phyloP scores from a whole-genome alignment of 2,113 vertebrate species.

The Sphaerodactylus townsendi region DNA sequence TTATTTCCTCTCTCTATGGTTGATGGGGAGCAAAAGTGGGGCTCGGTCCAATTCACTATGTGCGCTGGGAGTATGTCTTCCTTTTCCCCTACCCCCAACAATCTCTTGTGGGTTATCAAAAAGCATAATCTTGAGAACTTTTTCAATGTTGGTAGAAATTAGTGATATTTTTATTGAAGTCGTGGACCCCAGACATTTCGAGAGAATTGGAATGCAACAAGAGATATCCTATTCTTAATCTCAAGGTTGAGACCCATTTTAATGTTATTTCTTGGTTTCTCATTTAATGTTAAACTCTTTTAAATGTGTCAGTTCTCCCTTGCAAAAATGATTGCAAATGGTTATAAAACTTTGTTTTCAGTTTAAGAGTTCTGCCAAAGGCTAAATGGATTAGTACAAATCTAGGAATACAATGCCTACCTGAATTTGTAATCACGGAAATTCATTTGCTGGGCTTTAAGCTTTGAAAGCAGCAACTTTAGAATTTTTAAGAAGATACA shows the following conservation, averaged over 20 bases:
- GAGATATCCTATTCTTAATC: not conserved
- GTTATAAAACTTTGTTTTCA: not conserved
- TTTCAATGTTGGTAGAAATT: too few species aligned
- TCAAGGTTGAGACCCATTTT: not conserved
- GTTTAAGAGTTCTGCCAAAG: not conserved
- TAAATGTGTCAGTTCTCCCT: not conserved
- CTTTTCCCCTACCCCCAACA: too few species aligned
- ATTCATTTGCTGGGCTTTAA: conserved; percentile 91
- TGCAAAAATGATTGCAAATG: not conserved
- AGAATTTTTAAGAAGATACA: conserved; percentile 93
- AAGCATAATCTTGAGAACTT: too few species aligned
- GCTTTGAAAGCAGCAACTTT: conserved; percentile 90
- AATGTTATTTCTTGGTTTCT: not conserved
- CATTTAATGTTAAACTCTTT: not conserved
- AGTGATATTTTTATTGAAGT: too few species aligned
- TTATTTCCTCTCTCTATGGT: too few species aligned
- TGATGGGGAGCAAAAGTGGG: too few species aligned
- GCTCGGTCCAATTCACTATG: too few species aligned
- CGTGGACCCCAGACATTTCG: not conserved
- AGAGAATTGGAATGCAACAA: not conserved
- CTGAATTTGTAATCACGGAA: conserved; percentile 97
- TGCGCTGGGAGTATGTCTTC: too few species aligned
- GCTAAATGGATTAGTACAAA: not conserved
- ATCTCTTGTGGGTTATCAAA: too few species aligned
- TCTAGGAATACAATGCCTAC: conserved; percentile 65